Conservation (phyloP, 2,888 invertebrate genomes). For the Nemurella pictetii region DNA sequence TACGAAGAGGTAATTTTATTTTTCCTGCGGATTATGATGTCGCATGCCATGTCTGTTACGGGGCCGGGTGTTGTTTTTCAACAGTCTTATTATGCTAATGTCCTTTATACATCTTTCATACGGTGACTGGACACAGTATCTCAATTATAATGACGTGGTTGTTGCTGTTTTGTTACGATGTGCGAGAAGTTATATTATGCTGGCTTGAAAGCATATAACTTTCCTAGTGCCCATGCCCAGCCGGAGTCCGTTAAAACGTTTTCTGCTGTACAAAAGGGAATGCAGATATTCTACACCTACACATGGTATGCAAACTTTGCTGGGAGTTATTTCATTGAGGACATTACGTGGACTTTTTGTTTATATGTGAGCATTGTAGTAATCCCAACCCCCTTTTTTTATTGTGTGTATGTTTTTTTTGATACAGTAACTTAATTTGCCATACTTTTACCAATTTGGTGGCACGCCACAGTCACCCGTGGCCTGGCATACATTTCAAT, state of each 20-base stretch:
- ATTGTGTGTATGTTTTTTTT: no score
- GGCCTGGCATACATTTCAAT: no score
- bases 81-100: background rate
- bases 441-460: no score
- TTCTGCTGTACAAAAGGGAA: background rate
- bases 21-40: background rate
- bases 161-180: background rate
- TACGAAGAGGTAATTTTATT: background rate
- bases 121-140: background rate
- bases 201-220: background rate
- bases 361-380: no score
- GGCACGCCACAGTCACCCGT: no score
- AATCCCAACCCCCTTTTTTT: no score
- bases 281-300: background rate
- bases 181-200: background rate
- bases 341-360: no score
- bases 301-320: background rate
- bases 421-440: no score
- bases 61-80: background rate
- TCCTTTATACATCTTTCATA: background rate
- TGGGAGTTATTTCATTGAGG: background rate
- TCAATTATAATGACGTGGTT: background rate
- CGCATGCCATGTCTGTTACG: background rate
- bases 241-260: background rate
- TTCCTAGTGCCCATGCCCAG: background rate